Base-by-base conservation (phyloP, 2,888 invertebrate species). In the Bombylius discolor region DNA sequence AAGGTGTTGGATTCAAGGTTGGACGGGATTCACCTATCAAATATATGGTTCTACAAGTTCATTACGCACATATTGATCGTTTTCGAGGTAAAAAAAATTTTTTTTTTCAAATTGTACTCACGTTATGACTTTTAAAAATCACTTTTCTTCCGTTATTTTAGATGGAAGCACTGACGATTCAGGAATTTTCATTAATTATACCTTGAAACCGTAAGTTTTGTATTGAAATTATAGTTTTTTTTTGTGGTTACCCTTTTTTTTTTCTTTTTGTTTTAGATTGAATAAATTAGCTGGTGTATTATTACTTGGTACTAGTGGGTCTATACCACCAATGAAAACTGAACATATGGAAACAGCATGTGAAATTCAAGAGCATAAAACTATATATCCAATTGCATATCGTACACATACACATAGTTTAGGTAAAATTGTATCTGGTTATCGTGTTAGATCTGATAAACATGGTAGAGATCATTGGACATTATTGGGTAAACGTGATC, bases 321-420 rank as follows among this genome's bases (percentile, higher is more conserved):
- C 70, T 13, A 89, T 98, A 60, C 81, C 83, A 0, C 80, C 89
- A 0, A 78, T 79, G 61, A 71, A 76, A 8, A 76, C 80, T 1
- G 91, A 89, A 61, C 82, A 90, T 65, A 90, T 99, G 89, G 98
- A 99, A 75, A 83, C 91, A 0, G 87, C 91, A 0, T 99, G 98
- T 73, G 77, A 77, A 56, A 81, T 94, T 50, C 76, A 75, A 4
- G 90, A 92, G 68, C 78, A 88, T 55, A 90, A 93, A 70, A 81
- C 81, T 5, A 82, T 99, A 51, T 84, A 95, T 77, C 99, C 98
- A 0, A 93, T 99, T 75, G 96, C 95, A 0, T 98, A 89, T 76
- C 81, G 98, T 60, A 89, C 89, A 0, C 98, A 99, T 69, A 96
- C 98, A 0, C 98, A 99, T 67, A 79, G 83, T 33, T 79, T 96